phyloP scores from a whole-genome alignment of 2,888 invertebrate species.

The Timema cristinae region DNA sequence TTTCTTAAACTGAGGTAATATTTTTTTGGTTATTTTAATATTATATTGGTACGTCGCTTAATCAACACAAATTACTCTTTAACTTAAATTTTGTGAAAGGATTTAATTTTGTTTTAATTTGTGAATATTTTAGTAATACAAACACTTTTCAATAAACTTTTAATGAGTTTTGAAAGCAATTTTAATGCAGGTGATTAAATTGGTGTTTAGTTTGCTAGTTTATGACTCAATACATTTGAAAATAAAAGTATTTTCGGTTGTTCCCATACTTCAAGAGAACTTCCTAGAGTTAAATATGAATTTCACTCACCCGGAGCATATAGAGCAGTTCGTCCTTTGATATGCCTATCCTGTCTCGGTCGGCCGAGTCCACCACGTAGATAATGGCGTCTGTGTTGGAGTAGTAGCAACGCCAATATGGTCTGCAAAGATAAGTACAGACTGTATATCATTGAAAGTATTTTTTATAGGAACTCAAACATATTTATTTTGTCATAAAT shows the following conservation, averaged over 20 bases:
- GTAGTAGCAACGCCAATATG: slow-evolving; percentile 99
- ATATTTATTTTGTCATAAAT: too few relatives aligned
- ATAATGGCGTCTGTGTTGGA: slow-evolving; percentile 99
- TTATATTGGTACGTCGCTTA: too few relatives aligned
- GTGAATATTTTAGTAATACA: too few relatives aligned
- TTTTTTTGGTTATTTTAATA: too few relatives aligned
- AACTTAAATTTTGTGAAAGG: too few relatives aligned
- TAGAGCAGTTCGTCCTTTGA: slow-evolving; percentile 97
- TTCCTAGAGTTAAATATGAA: not conserved
- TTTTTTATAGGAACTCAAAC: too few relatives aligned
- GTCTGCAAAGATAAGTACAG: slow-evolving; percentile 54
- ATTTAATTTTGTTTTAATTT: too few relatives aligned
- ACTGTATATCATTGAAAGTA: too few relatives aligned
- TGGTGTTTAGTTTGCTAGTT: not conserved
- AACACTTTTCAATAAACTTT: too few relatives aligned
- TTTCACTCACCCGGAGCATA: slow-evolving; percentile 81
- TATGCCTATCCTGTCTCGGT: slow-evolving; percentile 97
- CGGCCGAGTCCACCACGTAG: slow-evolving; percentile 98
- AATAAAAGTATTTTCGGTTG: slow-evolving; percentile 7
- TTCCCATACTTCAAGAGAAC: not conserved
- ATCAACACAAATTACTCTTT: too few relatives aligned
- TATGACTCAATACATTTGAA: slow-evolving; percentile 13
- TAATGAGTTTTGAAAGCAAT: not conserved
- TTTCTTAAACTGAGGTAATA: too few relatives aligned
- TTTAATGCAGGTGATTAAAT: not conserved